Percentiles rank a stretch among this genome's conserved stretches.
Conservation (phyloP, 1,140 invertebrate genomes). For the Drosophila bocqueti region DNA sequence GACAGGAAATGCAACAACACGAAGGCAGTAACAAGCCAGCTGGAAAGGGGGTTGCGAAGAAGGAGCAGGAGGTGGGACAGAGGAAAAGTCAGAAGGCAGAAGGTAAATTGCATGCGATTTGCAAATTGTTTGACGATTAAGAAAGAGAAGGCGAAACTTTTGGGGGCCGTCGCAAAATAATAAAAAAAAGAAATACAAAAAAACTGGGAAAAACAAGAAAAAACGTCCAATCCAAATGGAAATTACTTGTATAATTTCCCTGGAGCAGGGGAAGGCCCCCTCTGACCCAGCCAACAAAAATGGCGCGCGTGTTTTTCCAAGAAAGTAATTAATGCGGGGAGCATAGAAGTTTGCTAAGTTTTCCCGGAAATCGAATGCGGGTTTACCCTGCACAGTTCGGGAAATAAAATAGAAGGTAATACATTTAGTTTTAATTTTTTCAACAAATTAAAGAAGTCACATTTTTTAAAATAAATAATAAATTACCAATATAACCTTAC, state of each 20-base stretch:
- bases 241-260: constrained; percentile 52
- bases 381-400: not conserved
- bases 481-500: no score
- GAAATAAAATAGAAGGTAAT: not conserved
- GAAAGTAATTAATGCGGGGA: constrained; percentile 71
- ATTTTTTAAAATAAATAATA: no score
- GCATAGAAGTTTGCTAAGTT: not conserved
- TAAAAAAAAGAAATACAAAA: not conserved
- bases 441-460: no score
- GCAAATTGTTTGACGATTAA: constrained; percentile 80
- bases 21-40: constrained; percentile 49
- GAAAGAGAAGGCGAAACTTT: constrained; percentile 73
- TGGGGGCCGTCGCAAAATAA: constrained; percentile 17
- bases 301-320: constrained; percentile 74
- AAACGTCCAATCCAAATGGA: constrained; percentile 31
- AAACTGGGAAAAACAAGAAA: not conserved
- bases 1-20: constrained; percentile 70
- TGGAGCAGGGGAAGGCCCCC: constrained; percentile 14
- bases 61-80: not conserved
- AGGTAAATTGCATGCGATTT: constrained; percentile 71
- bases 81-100: constrained; percentile 31
- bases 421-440: not conserved
- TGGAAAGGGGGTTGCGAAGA: not conserved
- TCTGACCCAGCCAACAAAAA: constrained; percentile 35
- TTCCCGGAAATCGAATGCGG: not conserved